Percentiles rank a stretch among this genome's conserved stretches.
Conservation (phyloP, 2,888 invertebrate genomes). For the Tholera decimalis region DNA sequence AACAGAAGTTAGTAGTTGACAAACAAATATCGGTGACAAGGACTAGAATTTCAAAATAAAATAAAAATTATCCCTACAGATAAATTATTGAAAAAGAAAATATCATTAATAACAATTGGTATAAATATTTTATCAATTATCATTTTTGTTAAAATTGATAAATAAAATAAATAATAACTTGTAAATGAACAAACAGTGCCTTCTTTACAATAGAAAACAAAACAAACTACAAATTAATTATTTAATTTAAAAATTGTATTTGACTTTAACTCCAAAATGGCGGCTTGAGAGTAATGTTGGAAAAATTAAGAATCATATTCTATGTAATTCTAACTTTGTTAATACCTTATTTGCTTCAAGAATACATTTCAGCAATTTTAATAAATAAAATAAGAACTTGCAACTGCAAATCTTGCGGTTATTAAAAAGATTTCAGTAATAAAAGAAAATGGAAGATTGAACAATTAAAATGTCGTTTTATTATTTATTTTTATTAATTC, state of each 20-base stretch:
- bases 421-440: slow-evolving; percentile 12
- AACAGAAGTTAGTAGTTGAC: not conserved
- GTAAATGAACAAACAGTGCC: not conserved
- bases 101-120: no score
- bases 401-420: slow-evolving; percentile 72
- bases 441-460: slow-evolving; percentile 9
- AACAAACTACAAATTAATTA: no score
- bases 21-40: not conserved
- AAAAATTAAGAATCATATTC: slow-evolving; percentile 84
- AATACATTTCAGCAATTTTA: slow-evolving; percentile 85
- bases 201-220: no score
- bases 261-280: slow-evolving; percentile 41
- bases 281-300: slow-evolving; percentile 72
- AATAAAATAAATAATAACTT: not conserved
- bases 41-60: rapidly evolving
- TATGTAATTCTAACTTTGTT: slow-evolving; percentile 82
- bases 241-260: not conserved
- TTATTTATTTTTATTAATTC: slow-evolving; percentile 72
- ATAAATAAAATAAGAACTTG: slow-evolving; percentile 80
- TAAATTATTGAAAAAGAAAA: not conserved
- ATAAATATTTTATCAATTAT: not conserved
- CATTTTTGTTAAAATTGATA: not conserved
- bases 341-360: slow-evolving; percentile 86
- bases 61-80: not conserved
- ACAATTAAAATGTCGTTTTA: slow-evolving; percentile 62